A percentile compares a stretch with the other conserved stretches of the same genome.
Evolutionary conservation across 2,797 vertebrate genomes (phyloP).

Genomic region (Pelochelys cantorii): DNA sequence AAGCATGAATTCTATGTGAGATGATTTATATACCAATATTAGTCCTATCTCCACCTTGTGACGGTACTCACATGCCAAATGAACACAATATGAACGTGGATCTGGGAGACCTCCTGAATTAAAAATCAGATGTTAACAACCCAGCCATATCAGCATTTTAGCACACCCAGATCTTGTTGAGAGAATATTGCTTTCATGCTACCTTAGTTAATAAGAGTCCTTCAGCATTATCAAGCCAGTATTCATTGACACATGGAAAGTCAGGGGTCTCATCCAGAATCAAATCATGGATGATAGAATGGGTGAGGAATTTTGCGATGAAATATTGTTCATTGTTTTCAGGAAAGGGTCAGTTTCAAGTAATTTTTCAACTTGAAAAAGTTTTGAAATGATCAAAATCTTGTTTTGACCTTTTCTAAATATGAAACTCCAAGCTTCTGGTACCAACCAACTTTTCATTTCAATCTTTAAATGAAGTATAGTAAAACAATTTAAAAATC

Average conservation of each 20-base stretch:
- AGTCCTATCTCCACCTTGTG: not conserved
- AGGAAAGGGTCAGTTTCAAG: not conserved
- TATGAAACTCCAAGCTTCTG: not conserved
- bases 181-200: not conserved
- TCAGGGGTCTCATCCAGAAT: not conserved
- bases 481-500: not conserved
- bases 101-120: not conserved
- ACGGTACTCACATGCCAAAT: not conserved
- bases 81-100: not conserved
- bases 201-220: not conserved
- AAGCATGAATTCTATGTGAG: too few species aligned
- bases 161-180: not conserved
- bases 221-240: not conserved
- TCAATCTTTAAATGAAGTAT: not conserved
- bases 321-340: not conserved
- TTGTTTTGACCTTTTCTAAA: not conserved
- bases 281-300: not conserved
- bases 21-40: not conserved
- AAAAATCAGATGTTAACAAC: not conserved
- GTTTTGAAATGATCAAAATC: not conserved
- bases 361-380: not conserved
- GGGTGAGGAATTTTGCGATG: not conserved
- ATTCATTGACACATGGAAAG: not conserved
- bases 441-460: not conserved
- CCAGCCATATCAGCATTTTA: not conserved